A percentile compares a stretch with the other conserved stretches of the same genome.
phyloP scores from a whole-genome alignment of 2,888 invertebrate species.

The Bombyx huttoni region DNA sequence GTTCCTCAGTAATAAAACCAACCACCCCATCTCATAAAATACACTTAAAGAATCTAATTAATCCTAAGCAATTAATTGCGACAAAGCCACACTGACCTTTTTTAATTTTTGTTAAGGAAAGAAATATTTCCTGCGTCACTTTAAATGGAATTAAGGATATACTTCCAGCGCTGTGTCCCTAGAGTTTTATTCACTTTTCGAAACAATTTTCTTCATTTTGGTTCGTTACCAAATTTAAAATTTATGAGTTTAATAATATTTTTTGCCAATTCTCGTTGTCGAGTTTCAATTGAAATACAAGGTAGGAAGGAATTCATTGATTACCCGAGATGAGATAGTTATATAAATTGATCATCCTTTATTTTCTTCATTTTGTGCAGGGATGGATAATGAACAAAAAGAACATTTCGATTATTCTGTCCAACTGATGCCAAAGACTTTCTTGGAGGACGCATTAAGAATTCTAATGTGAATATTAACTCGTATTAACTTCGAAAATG shows the following conservation, averaged over 20 bases:
- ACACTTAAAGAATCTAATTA: constrained; percentile 32
- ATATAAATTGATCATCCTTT: too few species aligned
- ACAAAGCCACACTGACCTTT: constrained; percentile 16
- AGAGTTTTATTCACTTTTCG: constrained; percentile 14
- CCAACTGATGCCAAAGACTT: too few species aligned
- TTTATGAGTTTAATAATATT: neutral
- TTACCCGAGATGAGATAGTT: too few species aligned
- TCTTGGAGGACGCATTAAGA: too few species aligned
- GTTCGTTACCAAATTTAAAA: neutral
- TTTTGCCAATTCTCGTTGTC: neutral
- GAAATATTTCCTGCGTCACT: constrained; percentile 17
- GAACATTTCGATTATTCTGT: too few species aligned
- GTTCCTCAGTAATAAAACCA: constrained; percentile 17
- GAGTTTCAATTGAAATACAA: too few species aligned
- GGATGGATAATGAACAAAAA: too few species aligned
- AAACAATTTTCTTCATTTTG: constrained; percentile 4
- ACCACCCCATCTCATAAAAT: constrained; percentile 22
- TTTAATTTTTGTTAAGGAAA: constrained; percentile 18
- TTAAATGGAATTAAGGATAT: constrained; percentile 26
- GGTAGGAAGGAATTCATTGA: too few species aligned
- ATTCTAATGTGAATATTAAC: too few species aligned
- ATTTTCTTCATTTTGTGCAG: too few species aligned
- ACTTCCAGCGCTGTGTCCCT: constrained; percentile 10
- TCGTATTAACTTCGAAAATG: too few species aligned
- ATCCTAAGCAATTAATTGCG: constrained; percentile 31